Evolutionary conservation across 2,888 invertebrate species (phyloP), one percentile per base, ranked within the genome.

Genomic region (Harpagoxenus sublaevis): DNA sequence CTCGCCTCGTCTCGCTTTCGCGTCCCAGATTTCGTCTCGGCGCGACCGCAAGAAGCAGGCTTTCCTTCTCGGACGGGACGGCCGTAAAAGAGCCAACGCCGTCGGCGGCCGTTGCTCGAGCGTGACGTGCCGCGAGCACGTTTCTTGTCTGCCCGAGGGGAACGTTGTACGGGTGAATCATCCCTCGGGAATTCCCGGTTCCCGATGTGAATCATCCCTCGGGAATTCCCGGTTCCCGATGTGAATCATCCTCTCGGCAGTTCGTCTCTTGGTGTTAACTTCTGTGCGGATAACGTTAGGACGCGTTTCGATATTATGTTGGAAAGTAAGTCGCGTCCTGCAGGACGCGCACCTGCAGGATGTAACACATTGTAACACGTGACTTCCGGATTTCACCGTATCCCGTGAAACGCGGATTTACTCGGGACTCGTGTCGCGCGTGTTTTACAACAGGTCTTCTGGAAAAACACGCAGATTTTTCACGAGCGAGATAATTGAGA

Each of bases 1-100:
- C 3, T 63, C 39, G 39, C 39, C 8, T 28, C 23, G 42, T 23
- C 12, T 51, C 60, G 42, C 53, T 83, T 39, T 74, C 75, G 0
- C 66, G 53, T 23, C 55, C 53, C 15, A 75, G 45, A 74, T 74
- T 77, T 48, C 31, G n/a, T 23, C 35, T 57, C 28, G 42, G 23
- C 55, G 6, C 55, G 53, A 48, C 18, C 66, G 60, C 77, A 79
- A 89, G 23, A 89, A 89, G 70, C 86, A 68, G 48, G 51, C 62
- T 84, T 51, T 70, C 57, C 84, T 55, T 63, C 57, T 71, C 79
- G 77, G 63, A 39, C 62, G 51, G 12, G 35, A 78, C 39, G 15
- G 15, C 6, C 39, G n/a, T 31, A 74, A 74, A 48, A 39, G 42
- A 0, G 23, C 23, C 23, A 23, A 23, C 23, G 23, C 0, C 0